Conservation (phyloP, 2,113 vertebrate species). For the Xiphophorus couchianus region DNA sequence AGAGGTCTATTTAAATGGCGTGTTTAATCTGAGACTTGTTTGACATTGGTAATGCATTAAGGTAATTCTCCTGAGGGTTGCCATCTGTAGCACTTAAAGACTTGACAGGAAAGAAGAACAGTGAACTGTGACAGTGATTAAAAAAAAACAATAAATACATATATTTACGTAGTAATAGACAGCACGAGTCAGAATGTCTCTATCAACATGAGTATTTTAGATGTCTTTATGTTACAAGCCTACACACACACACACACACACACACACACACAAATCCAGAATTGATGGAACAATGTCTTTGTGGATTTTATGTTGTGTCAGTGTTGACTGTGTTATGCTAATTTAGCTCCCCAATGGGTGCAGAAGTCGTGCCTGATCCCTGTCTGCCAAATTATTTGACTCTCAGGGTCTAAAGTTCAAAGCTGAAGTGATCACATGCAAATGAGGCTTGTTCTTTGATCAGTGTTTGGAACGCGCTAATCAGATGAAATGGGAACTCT, state of each 20-base stretch:
- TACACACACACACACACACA: not conserved
- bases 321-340: constrained; percentile 9
- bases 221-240: not conserved
- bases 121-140: not conserved
- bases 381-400: constrained; percentile 49
- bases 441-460: constrained; percentile 64
- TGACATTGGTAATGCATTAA: constrained; percentile 45
- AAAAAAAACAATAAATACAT: not conserved
- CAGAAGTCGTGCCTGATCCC: not conserved
- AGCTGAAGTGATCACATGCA: constrained; percentile 37
- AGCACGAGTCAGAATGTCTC: not conserved
- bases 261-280: not conserved
- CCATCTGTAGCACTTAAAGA: constrained; percentile 9
- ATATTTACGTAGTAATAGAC: not conserved
- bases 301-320: not conserved
- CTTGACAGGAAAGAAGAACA: not conserved
- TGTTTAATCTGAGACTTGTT: constrained; percentile 38
- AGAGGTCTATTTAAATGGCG: constrained; percentile 12
- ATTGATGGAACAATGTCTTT: not conserved
- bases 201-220: not conserved
- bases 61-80: constrained; percentile 28
- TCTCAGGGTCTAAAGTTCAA: constrained; percentile 48
- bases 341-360: not conserved
- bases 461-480: constrained; percentile 29
- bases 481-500: constrained; percentile 53